Base-by-base conservation (phyloP, 2,888 invertebrate species). In the Nowickia ferox region DNA sequence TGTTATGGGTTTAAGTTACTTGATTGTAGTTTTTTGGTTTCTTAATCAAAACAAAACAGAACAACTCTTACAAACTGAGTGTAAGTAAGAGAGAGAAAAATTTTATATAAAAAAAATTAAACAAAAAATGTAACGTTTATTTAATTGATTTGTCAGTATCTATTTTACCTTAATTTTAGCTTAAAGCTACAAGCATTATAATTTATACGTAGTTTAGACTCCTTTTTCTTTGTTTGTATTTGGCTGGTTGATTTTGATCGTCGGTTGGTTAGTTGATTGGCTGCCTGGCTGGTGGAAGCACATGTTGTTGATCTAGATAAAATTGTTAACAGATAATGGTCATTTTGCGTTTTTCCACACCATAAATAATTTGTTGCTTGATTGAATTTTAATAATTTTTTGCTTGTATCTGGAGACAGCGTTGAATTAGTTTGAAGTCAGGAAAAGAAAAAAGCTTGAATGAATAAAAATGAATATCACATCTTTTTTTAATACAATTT, bases 141-240 rank as follows among this genome's bases (percentile, higher is more conserved):
- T 80, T 78, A 86, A 86, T 86, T 86, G 86, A 86, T 86, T 86
- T 86, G 86, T 86, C 86, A 80, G 84, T 76, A 72, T 84, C 83
- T 78, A 84, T 84, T 84, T 84, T 84, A 78, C 59, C 77, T 78
- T 84, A 78, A 74, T 84, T 84, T 74, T 66, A 72, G 83, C 83
- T 78, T 78, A 53, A 78, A 84, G 83, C 77, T 68, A 61, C 66
- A 84, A 78, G 22, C 72, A 78, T 66, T 68, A 84, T 48, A 84
- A 78, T 84, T 78, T 84, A 61, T 78, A 77, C 68, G 72, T 77
- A 84, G 78, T 78, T 84, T 84, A 77, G 46, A 61, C 75, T 81
- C 46, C 55, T 68, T 82, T 68, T 63, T 46, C 17, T 30, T 57
- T 30, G 15, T 30, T 19, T 51, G 38, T 38, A 15, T 57, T 77